Evolutionary conservation across 1,140 invertebrate species (phyloP), one percentile per base, ranked within the genome.

Genomic region (Drosophila erecta): DNA sequence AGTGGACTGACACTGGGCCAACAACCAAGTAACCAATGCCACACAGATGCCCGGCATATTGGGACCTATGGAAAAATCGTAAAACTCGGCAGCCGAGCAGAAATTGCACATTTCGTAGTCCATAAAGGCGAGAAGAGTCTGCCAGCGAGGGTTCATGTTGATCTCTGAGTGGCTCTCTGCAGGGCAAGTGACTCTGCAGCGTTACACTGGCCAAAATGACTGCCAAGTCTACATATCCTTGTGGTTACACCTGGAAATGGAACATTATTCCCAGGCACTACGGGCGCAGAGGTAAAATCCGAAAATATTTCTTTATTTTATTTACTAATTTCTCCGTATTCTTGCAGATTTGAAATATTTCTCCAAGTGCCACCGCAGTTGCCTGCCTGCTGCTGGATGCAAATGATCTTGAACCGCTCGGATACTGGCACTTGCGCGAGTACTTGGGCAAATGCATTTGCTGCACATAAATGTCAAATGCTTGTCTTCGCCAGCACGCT

Each of bases 381-480:
- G 43, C 43, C 41, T 20, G 49, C 74, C 62, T 69, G 60, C 59
- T 67, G 65, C 40, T 51, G 64, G 51, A 79, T 79, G 79, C 78
- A 87, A 87, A 83, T 83, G 84, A 86, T 87, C 84, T 87, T 87
- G 84, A 87, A 87, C 75, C 67, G 46, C 70, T 69, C 47, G 22
- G 61, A 61, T 67, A 74, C 67, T 55, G 60, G 70, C 60, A 74
- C 67, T 55, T 64, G 61, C 58, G 17, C 30, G 35, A 51, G 71
- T 73, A 81, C 81, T 87, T 66, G 60, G 49, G 66, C 49, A 87
- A 81, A 56, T 83, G 79, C 70, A 72, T 79, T 87, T 69, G 70
- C 79, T 76, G 75, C 79, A 87, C 83, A 86, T 86, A 79, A 86
- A 86, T 89, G 84, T 86, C 83, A 86, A 89, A 86, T 56, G 67